phyloP scores from a whole-genome alignment of 1,140 invertebrate species.

The Trypoxylus dichotomus region DNA sequence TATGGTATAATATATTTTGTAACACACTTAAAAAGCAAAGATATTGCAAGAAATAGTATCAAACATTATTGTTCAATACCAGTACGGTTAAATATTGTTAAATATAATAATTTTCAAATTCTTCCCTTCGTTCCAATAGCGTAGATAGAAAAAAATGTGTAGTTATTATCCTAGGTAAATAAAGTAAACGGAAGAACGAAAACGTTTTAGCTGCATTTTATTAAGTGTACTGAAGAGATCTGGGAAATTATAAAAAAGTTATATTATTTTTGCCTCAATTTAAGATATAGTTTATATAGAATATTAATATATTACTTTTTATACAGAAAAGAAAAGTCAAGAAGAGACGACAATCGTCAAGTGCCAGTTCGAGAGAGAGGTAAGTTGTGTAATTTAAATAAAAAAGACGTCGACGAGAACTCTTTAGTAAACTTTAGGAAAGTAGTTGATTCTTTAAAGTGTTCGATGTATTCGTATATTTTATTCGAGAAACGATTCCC shows the following conservation, averaged over 20 bases:
- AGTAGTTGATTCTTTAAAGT: no score
- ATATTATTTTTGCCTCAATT: neutral
- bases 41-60: no score
- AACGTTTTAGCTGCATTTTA: neutral
- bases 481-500: no score
- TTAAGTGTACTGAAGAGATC: neutral
- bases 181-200: neutral
- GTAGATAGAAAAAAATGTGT: no score
- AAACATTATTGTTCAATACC: no score
- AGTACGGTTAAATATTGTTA: no score
- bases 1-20: no score
- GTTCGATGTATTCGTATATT: no score
- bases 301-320: constrained; percentile 42
- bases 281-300: neutral
- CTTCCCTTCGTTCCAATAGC: no score
- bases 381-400: constrained; percentile 37
- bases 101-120: no score
- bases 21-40: no score
- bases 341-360: constrained; percentile 55
- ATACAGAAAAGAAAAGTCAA: constrained; percentile 59
- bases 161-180: neutral
- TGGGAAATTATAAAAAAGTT: neutral
- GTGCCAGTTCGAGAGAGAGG: constrained; percentile 55
- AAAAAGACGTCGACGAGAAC: no score
- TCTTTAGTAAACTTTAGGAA: neutral